phyloP scores from a whole-genome alignment of 1,140 invertebrate species.

The Leptonema lineaticorne region DNA sequence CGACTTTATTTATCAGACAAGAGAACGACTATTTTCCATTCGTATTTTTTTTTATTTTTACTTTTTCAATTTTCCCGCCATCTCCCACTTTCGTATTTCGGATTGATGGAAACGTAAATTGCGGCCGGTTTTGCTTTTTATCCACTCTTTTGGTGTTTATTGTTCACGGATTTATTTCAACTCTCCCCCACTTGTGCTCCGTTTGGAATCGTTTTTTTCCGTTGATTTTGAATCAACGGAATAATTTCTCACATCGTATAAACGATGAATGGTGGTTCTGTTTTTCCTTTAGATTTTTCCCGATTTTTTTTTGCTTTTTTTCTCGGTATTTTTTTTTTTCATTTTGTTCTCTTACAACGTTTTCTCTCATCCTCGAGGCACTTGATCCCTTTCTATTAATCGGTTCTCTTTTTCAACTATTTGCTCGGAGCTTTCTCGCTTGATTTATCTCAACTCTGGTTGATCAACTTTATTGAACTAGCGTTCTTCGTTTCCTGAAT shows the following conservation, averaged over 20 bases:
- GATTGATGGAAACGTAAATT: constrained; percentile 21
- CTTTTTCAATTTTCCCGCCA: too few relatives aligned
- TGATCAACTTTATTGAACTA: constrained; percentile 34
- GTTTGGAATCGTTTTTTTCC: too few relatives aligned
- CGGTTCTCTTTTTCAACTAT: constrained; percentile 37
- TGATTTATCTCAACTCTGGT: constrained; percentile 34
- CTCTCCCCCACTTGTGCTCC: too few relatives aligned
- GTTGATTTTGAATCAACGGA: constrained; percentile 13
- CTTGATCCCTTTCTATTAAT: constrained; percentile 35
- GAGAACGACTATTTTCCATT: constrained; percentile 3
- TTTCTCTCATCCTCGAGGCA: background rate
- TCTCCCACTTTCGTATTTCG: background rate
- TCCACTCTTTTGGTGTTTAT: constrained; percentile 23
- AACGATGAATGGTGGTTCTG: constrained; percentile 20
- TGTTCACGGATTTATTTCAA: constrained; percentile 22
- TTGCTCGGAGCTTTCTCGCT: constrained; percentile 33
- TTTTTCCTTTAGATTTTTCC: background rate
- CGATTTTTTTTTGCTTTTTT: background rate
- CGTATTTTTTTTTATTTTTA: too few relatives aligned
- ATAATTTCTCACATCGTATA: constrained; percentile 16
- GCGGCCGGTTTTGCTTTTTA: constrained; percentile 14
- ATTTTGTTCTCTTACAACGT: background rate
- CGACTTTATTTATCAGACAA: background rate
- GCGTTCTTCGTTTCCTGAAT: constrained; percentile 31
- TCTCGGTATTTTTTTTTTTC: background rate